Evolutionary conservation across 2,797 vertebrate genomes (phyloP).

Genomic region (Otus scops): DNA sequence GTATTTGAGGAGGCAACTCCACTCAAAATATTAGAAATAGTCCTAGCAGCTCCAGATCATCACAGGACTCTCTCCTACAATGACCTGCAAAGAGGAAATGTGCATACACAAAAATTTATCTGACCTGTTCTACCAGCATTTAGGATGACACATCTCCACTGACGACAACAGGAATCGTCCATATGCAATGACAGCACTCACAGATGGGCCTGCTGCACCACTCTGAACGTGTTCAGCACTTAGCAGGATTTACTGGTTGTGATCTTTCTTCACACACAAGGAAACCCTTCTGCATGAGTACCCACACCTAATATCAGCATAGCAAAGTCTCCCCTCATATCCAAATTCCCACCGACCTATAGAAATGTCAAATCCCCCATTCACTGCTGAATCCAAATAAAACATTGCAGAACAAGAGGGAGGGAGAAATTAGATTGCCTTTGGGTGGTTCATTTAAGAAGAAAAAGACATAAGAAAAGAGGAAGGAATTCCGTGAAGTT

Average conservation of each 20-base stretch:
- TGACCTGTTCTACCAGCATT: neutral
- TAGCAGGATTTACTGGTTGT: neutral
- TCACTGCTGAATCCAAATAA: neutral
- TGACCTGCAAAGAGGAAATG: neutral
- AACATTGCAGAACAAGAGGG: neutral
- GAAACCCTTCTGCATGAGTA: neutral
- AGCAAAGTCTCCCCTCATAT: neutral
- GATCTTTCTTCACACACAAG: too few species aligned
- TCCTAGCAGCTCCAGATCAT: neutral
- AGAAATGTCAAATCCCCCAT: neutral
- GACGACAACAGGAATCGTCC: neutral
- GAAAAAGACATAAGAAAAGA: neutral
- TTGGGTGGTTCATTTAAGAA: neutral
- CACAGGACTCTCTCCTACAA: neutral
- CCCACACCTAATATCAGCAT: accelerated
- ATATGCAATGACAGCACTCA: neutral
- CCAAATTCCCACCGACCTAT: neutral
- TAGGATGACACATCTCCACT: neutral
- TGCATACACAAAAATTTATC: neutral
- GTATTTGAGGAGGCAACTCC: neutral
- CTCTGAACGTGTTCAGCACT: neutral
- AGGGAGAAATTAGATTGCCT: neutral
- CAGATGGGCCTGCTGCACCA: neutral
- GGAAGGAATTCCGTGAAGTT: neutral
- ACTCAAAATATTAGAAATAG: neutral